These are phyloP conservation scores for Paradoxurus hermaphroditus DNA, from an alignment of 2,113 vertebrate genomes.

Conservation along the genomic window DNA sequence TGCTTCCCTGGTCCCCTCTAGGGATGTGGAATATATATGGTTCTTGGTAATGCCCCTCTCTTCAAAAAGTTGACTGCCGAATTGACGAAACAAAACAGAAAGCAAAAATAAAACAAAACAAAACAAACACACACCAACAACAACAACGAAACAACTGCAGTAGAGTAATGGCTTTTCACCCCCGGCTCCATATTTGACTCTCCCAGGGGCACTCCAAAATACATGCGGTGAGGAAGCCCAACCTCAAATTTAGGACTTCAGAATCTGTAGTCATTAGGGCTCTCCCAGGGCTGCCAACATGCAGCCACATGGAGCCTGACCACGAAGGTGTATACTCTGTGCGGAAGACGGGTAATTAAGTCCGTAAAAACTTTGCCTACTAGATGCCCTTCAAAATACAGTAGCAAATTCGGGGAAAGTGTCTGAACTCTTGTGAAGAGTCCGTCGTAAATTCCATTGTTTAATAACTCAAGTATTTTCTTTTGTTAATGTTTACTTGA, in stretches of 20 bases:
- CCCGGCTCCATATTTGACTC: too few species aligned
- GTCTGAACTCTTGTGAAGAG: background rate
- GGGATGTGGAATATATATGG: background rate
- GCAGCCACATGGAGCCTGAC: background rate
- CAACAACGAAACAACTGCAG: background rate
- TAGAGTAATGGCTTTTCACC: background rate
- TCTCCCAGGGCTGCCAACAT: rapidly evolving
- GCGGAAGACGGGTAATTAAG: rapidly evolving
- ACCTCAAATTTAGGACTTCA: rapidly evolving
- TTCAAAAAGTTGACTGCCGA: background rate
- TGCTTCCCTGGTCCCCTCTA: background rate
- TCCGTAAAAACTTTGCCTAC: background rate
- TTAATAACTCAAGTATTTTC: background rate
- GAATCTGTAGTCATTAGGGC: rapidly evolving
- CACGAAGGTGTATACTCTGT: rapidly evolving
- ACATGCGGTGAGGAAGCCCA: background rate
- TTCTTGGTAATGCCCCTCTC: background rate
- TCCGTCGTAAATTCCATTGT: background rate
- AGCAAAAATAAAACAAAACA: too few species aligned
- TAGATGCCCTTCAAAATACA: background rate
- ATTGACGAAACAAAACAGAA: background rate
- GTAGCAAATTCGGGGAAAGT: background rate
- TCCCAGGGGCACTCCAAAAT: background rate
- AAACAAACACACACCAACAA: too few species aligned
- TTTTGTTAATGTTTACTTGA: background rate